Conservation (phyloP, 2,113 vertebrate genomes). For the Cephalopterus ornatus region DNA sequence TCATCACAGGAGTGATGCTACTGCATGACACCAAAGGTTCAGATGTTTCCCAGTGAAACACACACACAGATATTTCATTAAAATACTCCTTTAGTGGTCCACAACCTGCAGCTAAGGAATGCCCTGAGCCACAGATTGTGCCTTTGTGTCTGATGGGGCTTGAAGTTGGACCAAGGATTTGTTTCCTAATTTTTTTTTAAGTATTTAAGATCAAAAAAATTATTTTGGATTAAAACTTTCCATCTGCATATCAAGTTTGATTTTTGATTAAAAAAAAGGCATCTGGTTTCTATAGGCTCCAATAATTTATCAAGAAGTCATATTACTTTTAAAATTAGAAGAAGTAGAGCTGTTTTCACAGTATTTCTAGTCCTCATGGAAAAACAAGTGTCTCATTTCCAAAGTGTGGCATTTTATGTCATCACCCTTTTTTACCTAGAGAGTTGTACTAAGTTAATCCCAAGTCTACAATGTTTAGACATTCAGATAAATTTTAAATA, state of each 20-base stretch:
- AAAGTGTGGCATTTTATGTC: neutral
- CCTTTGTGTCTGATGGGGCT: neutral
- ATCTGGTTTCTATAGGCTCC: neutral
- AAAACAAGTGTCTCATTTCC: neutral
- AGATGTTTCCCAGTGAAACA: neutral
- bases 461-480: neutral
- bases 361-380: neutral
- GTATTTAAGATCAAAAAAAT: neutral
- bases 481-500: slow-evolving; percentile 2
- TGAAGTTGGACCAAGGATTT: neutral
- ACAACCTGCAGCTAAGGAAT: neutral
- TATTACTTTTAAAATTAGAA: neutral
- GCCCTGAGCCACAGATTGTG: neutral
- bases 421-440: neutral
- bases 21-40: neutral
- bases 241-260: neutral
- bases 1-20: neutral
- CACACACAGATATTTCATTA: neutral
- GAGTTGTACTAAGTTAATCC: neutral
- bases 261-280: neutral
- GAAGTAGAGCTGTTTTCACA: neutral
- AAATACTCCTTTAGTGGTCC: neutral
- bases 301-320: neutral
- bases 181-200: neutral
- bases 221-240: neutral